Percentiles rank a stretch among this genome's conserved stretches.
phyloP scores from a whole-genome alignment of 2,113 vertebrate species.

The Odocoileus virginianus region DNA sequence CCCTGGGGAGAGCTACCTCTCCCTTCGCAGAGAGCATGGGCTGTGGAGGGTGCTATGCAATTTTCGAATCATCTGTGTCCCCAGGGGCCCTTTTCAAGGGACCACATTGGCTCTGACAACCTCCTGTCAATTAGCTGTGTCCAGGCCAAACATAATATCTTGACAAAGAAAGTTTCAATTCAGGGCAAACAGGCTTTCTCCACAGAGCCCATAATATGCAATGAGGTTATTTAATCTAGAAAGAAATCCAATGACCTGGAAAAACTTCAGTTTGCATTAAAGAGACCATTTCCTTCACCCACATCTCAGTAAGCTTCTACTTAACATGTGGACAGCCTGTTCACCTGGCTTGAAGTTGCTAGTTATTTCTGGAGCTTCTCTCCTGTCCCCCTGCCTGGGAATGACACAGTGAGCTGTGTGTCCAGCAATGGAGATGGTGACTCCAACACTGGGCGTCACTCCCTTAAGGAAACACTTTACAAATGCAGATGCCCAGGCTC shows the following conservation, averaged over 20 bases:
- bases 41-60: not conserved
- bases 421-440: accelerated
- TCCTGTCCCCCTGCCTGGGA: not conserved
- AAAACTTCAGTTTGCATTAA: not conserved
- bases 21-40: not conserved
- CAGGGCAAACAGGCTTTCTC: conserved; percentile 41
- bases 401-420: not conserved
- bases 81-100: not conserved
- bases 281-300: conserved; percentile 27
- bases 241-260: conserved; percentile 56
- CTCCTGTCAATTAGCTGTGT: not conserved
- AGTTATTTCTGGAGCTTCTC: not conserved
- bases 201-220: conserved; percentile 44
- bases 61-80: not conserved
- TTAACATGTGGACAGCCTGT: not conserved
- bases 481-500: not conserved
- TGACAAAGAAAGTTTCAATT: conserved; percentile 29
- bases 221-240: conserved; percentile 61
- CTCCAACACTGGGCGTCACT: not conserved
- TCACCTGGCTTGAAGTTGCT: not conserved
- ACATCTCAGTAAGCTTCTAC: not conserved
- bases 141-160: not conserved
- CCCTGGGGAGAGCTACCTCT: not conserved
- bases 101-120: not conserved
- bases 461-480: not conserved